These are phyloP conservation scores for Phyto melanocephala DNA, from an alignment of 2,888 invertebrate genomes.

Conservation along the genomic window DNA sequence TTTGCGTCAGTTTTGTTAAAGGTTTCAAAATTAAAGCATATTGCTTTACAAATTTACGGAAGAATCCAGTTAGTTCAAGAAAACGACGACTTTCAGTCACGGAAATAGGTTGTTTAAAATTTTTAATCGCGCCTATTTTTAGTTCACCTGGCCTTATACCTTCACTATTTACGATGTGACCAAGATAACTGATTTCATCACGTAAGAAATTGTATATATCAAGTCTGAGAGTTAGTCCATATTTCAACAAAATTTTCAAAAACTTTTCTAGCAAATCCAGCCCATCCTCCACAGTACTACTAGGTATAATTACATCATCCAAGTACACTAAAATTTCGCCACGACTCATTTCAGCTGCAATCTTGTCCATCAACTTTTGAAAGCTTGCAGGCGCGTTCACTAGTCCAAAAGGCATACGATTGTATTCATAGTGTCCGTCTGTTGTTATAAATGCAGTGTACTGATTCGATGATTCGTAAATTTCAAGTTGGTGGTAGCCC, in stretches of 20 bases:
- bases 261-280: neutral
- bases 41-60: constrained; percentile 33
- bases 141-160: constrained; percentile 6
- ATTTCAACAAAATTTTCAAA: neutral
- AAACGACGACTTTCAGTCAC: constrained; percentile 14
- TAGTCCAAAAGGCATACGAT: no score
- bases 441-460: no score
- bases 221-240: no score
- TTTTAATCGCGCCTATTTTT: neutral
- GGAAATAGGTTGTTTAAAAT: constrained; percentile 1
- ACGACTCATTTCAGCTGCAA: neutral
- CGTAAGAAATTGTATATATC: no score
- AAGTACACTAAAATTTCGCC: neutral
- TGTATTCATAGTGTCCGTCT: no score
- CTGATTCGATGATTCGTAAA: no score
- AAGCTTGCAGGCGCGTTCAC: constrained; percentile 2
- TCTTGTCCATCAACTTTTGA: neutral
- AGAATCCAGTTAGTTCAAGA: constrained; percentile 25
- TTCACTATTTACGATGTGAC: neutral
- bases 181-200: no score
- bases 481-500: neutral
- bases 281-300: neutral
- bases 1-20: neutral
- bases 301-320: neutral
- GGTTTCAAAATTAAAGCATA: constrained; percentile 15